A percentile compares a stretch with the other conserved stretches of the same genome.
Conservation (phyloP, 2,113 vertebrate genomes). For the Burhinus bistriatus region DNA sequence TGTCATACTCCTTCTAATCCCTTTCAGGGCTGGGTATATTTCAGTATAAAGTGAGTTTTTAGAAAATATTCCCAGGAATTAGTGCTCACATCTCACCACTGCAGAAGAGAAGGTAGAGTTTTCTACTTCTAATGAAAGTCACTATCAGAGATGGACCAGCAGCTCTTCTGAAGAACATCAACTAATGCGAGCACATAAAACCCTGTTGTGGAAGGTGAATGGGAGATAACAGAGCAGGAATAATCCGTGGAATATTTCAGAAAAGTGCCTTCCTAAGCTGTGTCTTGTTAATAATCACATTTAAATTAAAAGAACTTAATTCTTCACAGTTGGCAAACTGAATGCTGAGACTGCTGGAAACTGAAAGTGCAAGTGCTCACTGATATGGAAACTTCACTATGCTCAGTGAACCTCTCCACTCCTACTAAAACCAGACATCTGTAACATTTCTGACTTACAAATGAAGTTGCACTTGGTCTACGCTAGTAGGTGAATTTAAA, state of each 20-base stretch:
- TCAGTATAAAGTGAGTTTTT: background rate
- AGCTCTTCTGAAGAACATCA: background rate
- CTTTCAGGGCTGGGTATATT: background rate
- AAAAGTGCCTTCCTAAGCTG: background rate
- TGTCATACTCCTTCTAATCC: background rate
- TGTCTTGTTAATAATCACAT: background rate
- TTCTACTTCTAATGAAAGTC: background rate
- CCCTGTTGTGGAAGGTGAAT: background rate
- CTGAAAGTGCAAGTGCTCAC: background rate
- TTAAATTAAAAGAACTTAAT: background rate
- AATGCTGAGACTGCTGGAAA: background rate
- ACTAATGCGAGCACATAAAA: background rate
- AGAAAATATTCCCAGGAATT: background rate
- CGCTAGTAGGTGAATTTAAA: background rate
- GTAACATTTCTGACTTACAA: background rate
- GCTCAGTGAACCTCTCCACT: background rate
- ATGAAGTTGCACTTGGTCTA: background rate
- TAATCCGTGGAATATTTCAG: background rate
- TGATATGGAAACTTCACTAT: background rate
- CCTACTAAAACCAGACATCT: background rate
- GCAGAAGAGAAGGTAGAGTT: background rate
- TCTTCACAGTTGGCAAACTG: background rate
- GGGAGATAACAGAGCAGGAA: background rate
- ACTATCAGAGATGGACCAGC: background rate
- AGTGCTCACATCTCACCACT: background rate